These are phyloP conservation scores for Mimas tiliae DNA, from an alignment of 2,888 invertebrate genomes.

Conservation along the genomic window DNA sequence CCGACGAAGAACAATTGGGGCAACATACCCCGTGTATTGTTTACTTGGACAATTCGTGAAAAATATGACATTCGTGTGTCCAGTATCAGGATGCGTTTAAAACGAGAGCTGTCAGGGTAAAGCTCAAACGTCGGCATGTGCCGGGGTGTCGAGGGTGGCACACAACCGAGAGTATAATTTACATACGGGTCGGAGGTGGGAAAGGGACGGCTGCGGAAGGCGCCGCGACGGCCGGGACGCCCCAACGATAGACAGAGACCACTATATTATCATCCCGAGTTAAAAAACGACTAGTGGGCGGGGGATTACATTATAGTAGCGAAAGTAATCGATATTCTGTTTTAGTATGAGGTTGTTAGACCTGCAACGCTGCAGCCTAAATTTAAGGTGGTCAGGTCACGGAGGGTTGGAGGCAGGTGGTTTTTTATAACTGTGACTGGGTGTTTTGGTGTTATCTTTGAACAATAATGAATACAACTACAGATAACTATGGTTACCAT, in stretches of 20 bases:
- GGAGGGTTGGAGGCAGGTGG: constrained; percentile 52
- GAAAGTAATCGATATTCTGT: constrained; percentile 86
- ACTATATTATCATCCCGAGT: constrained; percentile 78
- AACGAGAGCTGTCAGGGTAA: constrained; percentile 83
- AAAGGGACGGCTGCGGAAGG: constrained; percentile 60
- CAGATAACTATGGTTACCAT: neutral
- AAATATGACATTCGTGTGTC: constrained; percentile 45
- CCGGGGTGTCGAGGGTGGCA: constrained; percentile 65
- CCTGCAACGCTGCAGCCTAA: constrained; percentile 81
- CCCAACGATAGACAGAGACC: constrained; percentile 71
- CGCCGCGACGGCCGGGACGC: constrained; percentile 57
- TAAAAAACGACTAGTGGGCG: constrained; percentile 85
- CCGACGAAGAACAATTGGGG: constrained; percentile 43
- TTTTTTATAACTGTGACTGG: constrained; percentile 44
- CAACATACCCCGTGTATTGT: constrained; percentile 52
- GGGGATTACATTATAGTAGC: constrained; percentile 86
- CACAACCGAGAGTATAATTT: constrained; percentile 83
- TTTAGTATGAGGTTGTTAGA: constrained; percentile 83
- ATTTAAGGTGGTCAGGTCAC: constrained; percentile 79
- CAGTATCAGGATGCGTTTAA: constrained; percentile 69
- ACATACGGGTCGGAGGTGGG: constrained; percentile 78
- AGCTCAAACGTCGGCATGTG: constrained; percentile 66
- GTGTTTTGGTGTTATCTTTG: neutral
- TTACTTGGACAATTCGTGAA: constrained; percentile 24
- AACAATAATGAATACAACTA: neutral